These are phyloP conservation scores for Pantherophis alleghaniensis DNA, from an alignment of 2,797 vertebrate genomes.

Conservation along the genomic window DNA sequence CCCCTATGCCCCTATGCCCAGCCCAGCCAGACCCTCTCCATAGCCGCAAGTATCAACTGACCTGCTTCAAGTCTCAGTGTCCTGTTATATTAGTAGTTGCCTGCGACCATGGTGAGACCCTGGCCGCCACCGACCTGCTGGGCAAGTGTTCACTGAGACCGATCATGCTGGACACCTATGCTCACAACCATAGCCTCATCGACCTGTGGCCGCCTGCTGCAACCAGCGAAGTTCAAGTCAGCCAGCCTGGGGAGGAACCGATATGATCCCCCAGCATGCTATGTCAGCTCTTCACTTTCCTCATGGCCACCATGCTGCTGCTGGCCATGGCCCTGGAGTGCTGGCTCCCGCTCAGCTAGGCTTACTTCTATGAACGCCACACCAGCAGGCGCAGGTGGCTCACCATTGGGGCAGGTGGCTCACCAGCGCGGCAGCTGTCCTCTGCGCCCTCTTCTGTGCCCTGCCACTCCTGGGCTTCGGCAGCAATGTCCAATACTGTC, in stretches of 20 bases:
- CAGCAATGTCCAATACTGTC: slow-evolving; percentile 73
- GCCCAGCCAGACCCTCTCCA: background rate
- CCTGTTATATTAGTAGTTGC: too few relatives aligned
- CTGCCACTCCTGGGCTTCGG: slow-evolving; percentile 71
- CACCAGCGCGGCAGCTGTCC: slow-evolving; percentile 41
- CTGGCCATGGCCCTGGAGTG: slow-evolving; percentile 78
- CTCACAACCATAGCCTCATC: slow-evolving; percentile 52
- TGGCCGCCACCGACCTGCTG: slow-evolving; percentile 74
- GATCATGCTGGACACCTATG: slow-evolving; percentile 58
- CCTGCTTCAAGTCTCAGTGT: too few relatives aligned
- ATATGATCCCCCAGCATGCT: background rate
- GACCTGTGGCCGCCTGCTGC: background rate
- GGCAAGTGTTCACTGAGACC: slow-evolving; percentile 67
- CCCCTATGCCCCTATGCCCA: background rate
- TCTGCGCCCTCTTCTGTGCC: slow-evolving; percentile 70
- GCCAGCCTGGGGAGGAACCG: rapidly evolving
- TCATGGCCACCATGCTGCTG: slow-evolving; percentile 73
- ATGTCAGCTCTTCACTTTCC: slow-evolving; percentile 68
- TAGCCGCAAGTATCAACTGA: slow-evolving; percentile 48
- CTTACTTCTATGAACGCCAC: slow-evolving; percentile 72
- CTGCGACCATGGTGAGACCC: slow-evolving; percentile 55
- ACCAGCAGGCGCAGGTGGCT: slow-evolving; percentile 47
- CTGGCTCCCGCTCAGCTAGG: slow-evolving; percentile 73
- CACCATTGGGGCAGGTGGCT: slow-evolving; percentile 29
- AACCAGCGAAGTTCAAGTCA: background rate